Conservation (phyloP, 2,797 vertebrate species). For the Aselliscus stoliczkanus region DNA sequence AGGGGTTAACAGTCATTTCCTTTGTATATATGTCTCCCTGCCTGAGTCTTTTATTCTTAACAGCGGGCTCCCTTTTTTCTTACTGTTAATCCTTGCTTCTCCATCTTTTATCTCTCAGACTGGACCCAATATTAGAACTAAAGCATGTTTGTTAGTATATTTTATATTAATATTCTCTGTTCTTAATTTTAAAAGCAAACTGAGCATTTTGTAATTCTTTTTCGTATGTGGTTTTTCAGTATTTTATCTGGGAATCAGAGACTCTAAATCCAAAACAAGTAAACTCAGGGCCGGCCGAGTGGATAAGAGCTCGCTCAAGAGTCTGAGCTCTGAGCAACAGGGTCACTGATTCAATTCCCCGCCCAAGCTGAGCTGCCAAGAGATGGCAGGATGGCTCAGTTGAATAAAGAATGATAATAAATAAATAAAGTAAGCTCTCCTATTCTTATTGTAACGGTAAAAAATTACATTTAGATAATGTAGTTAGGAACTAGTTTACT, state of each 20-base stretch:
- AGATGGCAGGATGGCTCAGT: too few relatives aligned
- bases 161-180: neutral
- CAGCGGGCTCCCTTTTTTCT: neutral
- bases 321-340: too few relatives aligned
- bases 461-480: neutral
- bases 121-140: neutral
- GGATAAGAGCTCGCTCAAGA: too few relatives aligned
- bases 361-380: too few relatives aligned
- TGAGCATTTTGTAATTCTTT: neutral
- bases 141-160: neutral
- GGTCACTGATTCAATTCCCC: too few relatives aligned
- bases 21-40: neutral
- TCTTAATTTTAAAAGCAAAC: slow-evolving; percentile 16
- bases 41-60: neutral
- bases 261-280: neutral
- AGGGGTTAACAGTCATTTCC: neutral
- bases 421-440: neutral
- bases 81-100: neutral
- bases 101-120: neutral
- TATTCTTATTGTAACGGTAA: neutral
- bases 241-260: neutral
- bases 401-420: too few relatives aligned
- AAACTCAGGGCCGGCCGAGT: too few relatives aligned
- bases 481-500: neutral
- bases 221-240: neutral